A percentile compares a stretch with the other conserved stretches of the same genome.
Conservation (phyloP, 2,888 invertebrate genomes). For the Trissonchulus sp. region DNA sequence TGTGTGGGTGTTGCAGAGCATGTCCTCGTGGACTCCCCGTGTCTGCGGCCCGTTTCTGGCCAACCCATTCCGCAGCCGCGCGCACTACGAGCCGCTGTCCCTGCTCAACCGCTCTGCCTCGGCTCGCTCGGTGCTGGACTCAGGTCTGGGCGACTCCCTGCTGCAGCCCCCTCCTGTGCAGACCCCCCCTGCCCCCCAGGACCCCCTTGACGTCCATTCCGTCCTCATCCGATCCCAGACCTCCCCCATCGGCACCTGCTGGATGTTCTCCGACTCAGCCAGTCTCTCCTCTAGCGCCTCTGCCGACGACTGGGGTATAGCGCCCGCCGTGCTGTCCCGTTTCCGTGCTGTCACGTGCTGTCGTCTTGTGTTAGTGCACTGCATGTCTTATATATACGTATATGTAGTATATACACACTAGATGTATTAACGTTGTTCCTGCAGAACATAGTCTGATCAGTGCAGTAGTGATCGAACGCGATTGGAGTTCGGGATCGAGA, state of each 20-base stretch:
- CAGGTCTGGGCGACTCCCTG: neutral
- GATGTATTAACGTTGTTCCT: too few relatives aligned
- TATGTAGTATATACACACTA: too few relatives aligned
- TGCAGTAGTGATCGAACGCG: too few relatives aligned
- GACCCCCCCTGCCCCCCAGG: neutral
- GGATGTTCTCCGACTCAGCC: conserved; percentile 40
- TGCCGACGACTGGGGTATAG: conserved; percentile 32
- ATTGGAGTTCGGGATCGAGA: too few relatives aligned
- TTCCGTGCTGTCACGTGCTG: too few relatives aligned
- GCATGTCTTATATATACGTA: too few relatives aligned
- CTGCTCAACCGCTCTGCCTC: neutral
- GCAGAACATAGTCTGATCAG: too few relatives aligned
- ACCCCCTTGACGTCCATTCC: conserved; percentile 24
- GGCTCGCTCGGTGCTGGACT: neutral
- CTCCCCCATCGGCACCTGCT: conserved; percentile 41
- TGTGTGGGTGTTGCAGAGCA: too few relatives aligned
- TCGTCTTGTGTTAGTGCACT: too few relatives aligned
- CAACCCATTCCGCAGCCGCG: neutral
- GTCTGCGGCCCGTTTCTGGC: neutral
- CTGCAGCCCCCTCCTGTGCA: neutral
- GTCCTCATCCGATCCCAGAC: conserved; percentile 31
- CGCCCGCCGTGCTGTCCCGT: too few relatives aligned
- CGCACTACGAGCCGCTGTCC: neutral
- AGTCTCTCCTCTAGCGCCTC: conserved; percentile 29
- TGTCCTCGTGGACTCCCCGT: neutral